Evolutionary conservation across 1,140 invertebrate species (phyloP).

Genomic region (Trachelipus rathkii): DNA sequence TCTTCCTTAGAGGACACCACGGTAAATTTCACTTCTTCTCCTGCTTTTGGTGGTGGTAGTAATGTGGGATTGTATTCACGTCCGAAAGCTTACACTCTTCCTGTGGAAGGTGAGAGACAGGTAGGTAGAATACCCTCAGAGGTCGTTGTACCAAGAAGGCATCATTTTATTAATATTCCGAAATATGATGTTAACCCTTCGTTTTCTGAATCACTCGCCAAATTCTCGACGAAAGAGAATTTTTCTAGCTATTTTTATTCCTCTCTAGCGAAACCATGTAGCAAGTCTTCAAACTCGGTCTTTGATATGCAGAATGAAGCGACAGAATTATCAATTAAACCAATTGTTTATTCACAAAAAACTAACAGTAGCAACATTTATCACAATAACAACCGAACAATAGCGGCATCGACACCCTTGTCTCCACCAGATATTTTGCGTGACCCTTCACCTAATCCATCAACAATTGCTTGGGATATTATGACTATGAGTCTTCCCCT

Average conservation of each 20-base stretch:
- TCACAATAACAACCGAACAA: not conserved
- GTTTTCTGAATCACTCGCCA: not conserved
- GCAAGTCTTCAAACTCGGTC: not conserved
- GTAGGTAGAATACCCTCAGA: not conserved
- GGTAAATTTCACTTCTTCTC: not conserved
- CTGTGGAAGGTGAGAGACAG: constrained; percentile 6
- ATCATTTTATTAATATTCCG: not conserved
- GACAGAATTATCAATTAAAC: not conserved
- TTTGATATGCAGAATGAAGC: not conserved
- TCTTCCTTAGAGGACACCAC: not conserved
- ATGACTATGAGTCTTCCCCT: not conserved
- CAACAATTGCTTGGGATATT: not conserved
- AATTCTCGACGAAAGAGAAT: not conserved
- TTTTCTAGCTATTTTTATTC: not conserved
- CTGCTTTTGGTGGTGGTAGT: constrained; percentile 5
- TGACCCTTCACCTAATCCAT: not conserved
- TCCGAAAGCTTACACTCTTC: not conserved
- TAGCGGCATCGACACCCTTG: not conserved
- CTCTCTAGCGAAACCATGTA: not conserved
- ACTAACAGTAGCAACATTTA: not conserved
- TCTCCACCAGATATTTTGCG: not conserved
- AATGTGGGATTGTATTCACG: not conserved
- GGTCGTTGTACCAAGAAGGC: not conserved
- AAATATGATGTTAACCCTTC: not conserved
- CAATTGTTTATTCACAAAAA: not conserved